Conservation (phyloP, 1,140 invertebrate genomes). For the Stratiolaelaps scimitus region DNA sequence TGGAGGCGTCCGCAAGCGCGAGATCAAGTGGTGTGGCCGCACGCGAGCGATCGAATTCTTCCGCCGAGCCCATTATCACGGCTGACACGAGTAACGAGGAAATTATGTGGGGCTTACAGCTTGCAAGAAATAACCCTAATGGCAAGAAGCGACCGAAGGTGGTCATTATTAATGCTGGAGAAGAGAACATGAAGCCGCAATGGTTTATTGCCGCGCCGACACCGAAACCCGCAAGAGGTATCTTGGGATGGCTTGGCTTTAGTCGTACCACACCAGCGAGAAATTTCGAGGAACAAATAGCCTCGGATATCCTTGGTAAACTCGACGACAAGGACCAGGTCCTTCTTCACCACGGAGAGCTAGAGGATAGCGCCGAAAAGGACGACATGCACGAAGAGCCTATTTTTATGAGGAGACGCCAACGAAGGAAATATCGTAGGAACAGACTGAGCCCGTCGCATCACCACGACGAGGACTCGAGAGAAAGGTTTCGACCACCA, state of each 20-base stretch:
- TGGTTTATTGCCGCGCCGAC: slow-evolving; percentile 7
- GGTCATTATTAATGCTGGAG: background rate
- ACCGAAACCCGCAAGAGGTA: slow-evolving; percentile 5
- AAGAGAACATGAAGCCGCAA: background rate
- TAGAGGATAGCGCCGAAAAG: background rate
- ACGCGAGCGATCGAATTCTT: background rate
- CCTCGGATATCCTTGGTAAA: slow-evolving; percentile 4
- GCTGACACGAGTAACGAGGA: slow-evolving; percentile 17
- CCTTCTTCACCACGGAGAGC: background rate
- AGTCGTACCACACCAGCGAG: background rate
- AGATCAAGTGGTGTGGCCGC: background rate
- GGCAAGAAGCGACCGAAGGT: background rate
- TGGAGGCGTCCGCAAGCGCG: too few relatives aligned
- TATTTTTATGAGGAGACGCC: background rate
- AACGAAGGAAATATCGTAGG: background rate
- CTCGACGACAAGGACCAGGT: slow-evolving; percentile 10
- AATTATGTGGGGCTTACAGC: slow-evolving; percentile 14
- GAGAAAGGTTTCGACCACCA: slow-evolving; percentile 1
- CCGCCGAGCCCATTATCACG: background rate
- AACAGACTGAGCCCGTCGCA: too few relatives aligned
- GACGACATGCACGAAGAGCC: background rate
- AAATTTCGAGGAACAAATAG: slow-evolving; percentile 16
- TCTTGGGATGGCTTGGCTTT: slow-evolving; percentile 3
- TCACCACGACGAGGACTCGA: slow-evolving; percentile 4
- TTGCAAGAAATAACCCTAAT: background rate